Base-by-base conservation (phyloP, 2,888 invertebrate genomes). In the Drosophila falleni region DNA sequence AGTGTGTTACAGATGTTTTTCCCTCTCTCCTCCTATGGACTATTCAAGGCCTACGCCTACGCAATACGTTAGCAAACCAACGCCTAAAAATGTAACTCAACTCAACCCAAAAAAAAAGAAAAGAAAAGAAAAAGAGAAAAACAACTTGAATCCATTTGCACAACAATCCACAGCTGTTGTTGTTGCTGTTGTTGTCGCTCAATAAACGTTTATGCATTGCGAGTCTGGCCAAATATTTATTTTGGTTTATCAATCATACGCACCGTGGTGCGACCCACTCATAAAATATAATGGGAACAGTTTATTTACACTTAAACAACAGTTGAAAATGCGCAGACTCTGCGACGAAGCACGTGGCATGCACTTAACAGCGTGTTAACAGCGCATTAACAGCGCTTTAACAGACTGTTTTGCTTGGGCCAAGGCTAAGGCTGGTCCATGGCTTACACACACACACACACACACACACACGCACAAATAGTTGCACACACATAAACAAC, bases 201-300 rank as follows among this genome's bases (percentile, higher is more conserved):
- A 54, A 72, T 72, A 72, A 66, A 72, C 60, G 67, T 67, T 80
- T 83, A 74, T 83, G 84, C 77, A 83, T 60, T 71, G 76, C 72
- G 83, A 88, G 87, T 87, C 83, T 89, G 79, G 75, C 71, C 44
- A 87, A 85, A 85, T 89, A 85, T 85, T 86, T 85, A 85, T 85
- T 84, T 89, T 87, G 80, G 83, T 76, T 85, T 89, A 86, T 87
- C 88, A 86, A 88, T 86, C 86, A 89, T 87, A 87, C 86, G 85
- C 88, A 89, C 73, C n/a, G 71, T 64, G 65, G 37, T 61, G 59
- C 68, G 61, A 58, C 49, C 55, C 47, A 44, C 60, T 41, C 58
- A 39, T 41, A 37, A 6, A 35, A n/a, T 31, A 56, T 65, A 83
- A 55, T 84, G 83, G 83, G 83, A 83, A 89, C 84, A 83, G 74